Conservation (phyloP, 1,140 invertebrate genomes). For the Danaus melanippus region DNA sequence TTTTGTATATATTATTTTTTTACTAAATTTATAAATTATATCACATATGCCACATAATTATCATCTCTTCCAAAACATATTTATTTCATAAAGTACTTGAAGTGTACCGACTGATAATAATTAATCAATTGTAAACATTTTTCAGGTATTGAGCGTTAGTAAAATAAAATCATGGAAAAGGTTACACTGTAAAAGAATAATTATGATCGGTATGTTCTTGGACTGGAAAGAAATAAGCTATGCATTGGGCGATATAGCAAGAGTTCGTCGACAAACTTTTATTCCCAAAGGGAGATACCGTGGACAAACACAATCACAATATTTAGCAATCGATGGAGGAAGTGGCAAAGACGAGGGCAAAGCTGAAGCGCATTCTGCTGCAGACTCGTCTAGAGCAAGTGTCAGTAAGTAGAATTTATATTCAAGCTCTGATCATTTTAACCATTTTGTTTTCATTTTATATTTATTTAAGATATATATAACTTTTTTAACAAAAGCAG, state of each 20-base stretch:
- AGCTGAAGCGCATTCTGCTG: slow-evolving; percentile 83
- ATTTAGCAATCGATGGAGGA: slow-evolving; percentile 75
- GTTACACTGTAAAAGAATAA: slow-evolving; percentile 32
- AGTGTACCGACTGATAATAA: no score
- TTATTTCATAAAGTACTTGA: no score
- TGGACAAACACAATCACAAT: slow-evolving; percentile 88
- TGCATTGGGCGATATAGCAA: slow-evolving; percentile 8
- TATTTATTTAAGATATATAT: no score
- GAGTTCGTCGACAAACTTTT: slow-evolving; percentile 36
- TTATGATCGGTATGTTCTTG: slow-evolving; percentile 12
- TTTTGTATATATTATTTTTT: no score
- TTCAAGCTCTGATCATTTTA: no score
- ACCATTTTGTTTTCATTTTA: no score
- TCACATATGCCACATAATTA: no score
- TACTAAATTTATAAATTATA: no score
- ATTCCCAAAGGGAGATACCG: slow-evolving; percentile 57
- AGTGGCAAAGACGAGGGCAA: slow-evolving; percentile 77
- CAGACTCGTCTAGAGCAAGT: slow-evolving; percentile 79
- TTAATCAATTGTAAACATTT: no score
- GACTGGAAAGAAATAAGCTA: slow-evolving; percentile 14
- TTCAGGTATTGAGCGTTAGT: slow-evolving; percentile 12
- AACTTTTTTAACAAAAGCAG: no score
- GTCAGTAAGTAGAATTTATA: slow-evolving; percentile 77
- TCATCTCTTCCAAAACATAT: no score
- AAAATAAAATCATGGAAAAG: slow-evolving; percentile 2